Conservation (phyloP, 2,113 vertebrate genomes). For the Cervus canadensis region DNA sequence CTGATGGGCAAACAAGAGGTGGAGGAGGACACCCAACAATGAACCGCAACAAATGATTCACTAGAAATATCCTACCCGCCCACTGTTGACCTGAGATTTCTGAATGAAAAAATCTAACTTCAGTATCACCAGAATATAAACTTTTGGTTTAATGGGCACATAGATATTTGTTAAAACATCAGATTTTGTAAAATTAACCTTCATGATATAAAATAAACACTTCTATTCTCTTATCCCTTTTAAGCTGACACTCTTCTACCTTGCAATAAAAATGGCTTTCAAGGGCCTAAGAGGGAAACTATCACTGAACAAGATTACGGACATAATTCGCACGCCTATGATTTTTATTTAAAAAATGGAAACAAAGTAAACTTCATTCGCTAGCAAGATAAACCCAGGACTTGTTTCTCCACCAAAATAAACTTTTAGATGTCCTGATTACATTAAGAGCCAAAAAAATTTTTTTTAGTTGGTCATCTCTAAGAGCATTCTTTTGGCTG, state of each 20-base stretch:
- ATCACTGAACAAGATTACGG: not conserved
- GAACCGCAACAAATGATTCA: not conserved
- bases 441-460: not conserved
- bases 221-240: not conserved
- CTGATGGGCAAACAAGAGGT: not conserved
- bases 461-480: not conserved
- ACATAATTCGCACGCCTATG: not conserved
- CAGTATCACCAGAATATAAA: not conserved
- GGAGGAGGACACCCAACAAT: not conserved
- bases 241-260: not conserved
- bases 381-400: not conserved
- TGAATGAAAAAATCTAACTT: not conserved
- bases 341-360: not conserved
- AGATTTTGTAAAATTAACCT: not conserved
- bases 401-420: not conserved
- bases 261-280: slow-evolving; percentile 14
- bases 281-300: not conserved
- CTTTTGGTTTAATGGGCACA: not conserved
- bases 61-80: not conserved
- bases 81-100: not conserved
- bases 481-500: not conserved
- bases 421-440: not conserved
- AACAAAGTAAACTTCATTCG: not conserved
- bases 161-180: not conserved
- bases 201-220: not conserved